These are phyloP conservation scores for Propsilocerus akamusi DNA, from an alignment of 1,140 invertebrate genomes.

Conservation along the genomic window DNA sequence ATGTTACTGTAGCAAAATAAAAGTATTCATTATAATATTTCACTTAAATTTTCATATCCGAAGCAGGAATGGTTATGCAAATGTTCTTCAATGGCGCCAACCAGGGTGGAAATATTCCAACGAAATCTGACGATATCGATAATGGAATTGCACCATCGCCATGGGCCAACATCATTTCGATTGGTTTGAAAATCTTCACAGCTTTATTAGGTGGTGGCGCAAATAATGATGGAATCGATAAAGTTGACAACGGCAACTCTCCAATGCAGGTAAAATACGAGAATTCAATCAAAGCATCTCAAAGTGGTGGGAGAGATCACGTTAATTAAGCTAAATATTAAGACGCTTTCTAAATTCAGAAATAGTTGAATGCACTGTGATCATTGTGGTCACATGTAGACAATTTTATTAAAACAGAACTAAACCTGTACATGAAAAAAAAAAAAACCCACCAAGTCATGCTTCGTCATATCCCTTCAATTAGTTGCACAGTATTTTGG, in stretches of 20 bases:
- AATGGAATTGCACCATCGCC: constrained; percentile 47
- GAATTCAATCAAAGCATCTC: background rate
- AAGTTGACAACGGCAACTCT: constrained; percentile 61
- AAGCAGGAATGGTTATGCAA: constrained; percentile 55
- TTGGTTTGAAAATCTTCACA: constrained; percentile 61
- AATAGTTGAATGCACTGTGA: no score
- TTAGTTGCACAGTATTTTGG: background rate
- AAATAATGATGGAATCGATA: constrained; percentile 64
- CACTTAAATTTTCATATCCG: background rate
- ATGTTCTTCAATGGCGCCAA: constrained; percentile 54
- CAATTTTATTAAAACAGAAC: background rate
- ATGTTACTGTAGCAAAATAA: constrained; percentile 12
- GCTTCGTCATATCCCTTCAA: background rate
- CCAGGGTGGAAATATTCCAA: constrained; percentile 40
- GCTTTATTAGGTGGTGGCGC: constrained; percentile 58
- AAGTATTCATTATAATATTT: background rate
- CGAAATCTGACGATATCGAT: constrained; percentile 60
- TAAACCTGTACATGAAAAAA: background rate
- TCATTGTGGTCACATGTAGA: no score
- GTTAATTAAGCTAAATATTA: no score
- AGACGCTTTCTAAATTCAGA: no score
- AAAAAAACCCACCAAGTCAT: background rate
- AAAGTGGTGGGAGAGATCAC: no score
- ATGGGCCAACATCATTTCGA: constrained; percentile 68
- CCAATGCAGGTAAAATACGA: constrained; percentile 58